Conservation (phyloP, 2,888 invertebrate genomes). For the Acronicta aceris region DNA sequence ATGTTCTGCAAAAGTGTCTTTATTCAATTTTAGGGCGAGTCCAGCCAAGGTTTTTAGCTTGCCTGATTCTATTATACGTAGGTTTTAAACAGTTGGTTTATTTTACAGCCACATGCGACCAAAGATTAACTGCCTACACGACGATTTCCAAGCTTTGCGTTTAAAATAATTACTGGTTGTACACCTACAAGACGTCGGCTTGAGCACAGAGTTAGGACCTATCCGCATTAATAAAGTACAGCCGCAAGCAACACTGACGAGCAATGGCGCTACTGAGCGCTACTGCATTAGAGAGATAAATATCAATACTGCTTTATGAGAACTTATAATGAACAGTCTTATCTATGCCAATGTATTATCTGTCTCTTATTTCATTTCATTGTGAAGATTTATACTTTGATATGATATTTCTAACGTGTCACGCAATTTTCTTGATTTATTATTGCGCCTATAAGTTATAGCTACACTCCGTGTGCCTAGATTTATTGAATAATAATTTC, state of each 20-base stretch:
- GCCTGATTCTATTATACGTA: slow-evolving; percentile 25
- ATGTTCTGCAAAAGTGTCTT: background rate
- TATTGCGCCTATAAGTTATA: slow-evolving; percentile 15
- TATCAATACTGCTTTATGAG: slow-evolving; percentile 45
- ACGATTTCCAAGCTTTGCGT: slow-evolving; percentile 69
- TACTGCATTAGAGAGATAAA: slow-evolving; percentile 59
- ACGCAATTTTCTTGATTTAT: slow-evolving; percentile 31
- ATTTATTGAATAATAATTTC: background rate
- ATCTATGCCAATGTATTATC: slow-evolving; percentile 34
- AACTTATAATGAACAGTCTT: slow-evolving; percentile 41
- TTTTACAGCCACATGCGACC: slow-evolving; percentile 59
- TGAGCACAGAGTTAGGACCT: slow-evolving; percentile 41
- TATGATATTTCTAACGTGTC: slow-evolving; percentile 33
- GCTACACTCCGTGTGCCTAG: slow-evolving; percentile 3
- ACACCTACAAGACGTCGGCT: slow-evolving; percentile 56
- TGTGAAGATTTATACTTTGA: slow-evolving; percentile 23
- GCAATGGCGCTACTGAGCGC: slow-evolving; percentile 42
- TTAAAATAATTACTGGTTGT: slow-evolving; percentile 75
- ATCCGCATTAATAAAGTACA: slow-evolving; percentile 57
- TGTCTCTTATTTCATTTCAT: slow-evolving; percentile 29
- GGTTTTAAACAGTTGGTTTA: slow-evolving; percentile 50
- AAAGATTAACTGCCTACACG: slow-evolving; percentile 71
- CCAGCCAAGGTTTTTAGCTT: slow-evolving; percentile 6
- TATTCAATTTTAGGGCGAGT: slow-evolving; percentile 1
- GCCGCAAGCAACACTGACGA: slow-evolving; percentile 52